These are phyloP conservation scores for Pantherophis vulpinus DNA, from an alignment of 2,797 vertebrate species.

Conservation along the genomic window DNA sequence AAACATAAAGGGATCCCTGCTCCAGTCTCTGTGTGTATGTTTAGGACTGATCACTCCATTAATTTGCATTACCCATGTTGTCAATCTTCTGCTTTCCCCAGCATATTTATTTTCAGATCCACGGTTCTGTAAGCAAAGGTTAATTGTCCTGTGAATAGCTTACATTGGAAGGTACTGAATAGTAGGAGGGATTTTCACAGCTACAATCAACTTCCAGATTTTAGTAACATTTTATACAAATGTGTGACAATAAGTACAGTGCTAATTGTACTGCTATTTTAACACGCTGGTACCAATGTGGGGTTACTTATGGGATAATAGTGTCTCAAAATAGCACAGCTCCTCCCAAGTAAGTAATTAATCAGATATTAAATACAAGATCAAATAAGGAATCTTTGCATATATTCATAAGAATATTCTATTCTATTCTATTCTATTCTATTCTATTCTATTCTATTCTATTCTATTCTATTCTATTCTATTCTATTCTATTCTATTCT, in stretches of 20 bases:
- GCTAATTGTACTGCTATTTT: slow-evolving; percentile 63
- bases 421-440: not conserved
- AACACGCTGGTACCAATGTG: slow-evolving; percentile 61
- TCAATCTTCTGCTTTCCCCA: slow-evolving; percentile 65
- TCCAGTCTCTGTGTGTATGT: slow-evolving; percentile 11
- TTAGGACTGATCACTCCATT: slow-evolving; percentile 66
- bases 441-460: not conserved
- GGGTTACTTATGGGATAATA: slow-evolving; percentile 68
- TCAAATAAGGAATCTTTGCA: slow-evolving; percentile 33
- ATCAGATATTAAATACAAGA: slow-evolving; percentile 56
- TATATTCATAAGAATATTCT: slow-evolving; percentile 15
- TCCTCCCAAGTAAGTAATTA: slow-evolving; percentile 52
- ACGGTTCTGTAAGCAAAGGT: slow-evolving; percentile 62
- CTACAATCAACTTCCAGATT: slow-evolving; percentile 67
- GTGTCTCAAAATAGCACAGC: slow-evolving; percentile 56
- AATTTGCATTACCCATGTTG: slow-evolving; percentile 70
- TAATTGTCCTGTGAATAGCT: slow-evolving; percentile 72
- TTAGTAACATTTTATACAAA: slow-evolving; percentile 67
- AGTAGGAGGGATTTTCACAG: slow-evolving; percentile 66
- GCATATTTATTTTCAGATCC: slow-evolving; percentile 69
- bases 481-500: not conserved
- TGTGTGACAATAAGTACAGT: slow-evolving; percentile 61
- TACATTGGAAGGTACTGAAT: slow-evolving; percentile 52
- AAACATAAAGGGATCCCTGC: slow-evolving; percentile 62
- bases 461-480: not conserved